Percentiles rank a stretch among this genome's conserved stretches.
Evolutionary conservation across 2,113 vertebrate genomes (phyloP).

Genomic region (Python bivittatus): DNA sequence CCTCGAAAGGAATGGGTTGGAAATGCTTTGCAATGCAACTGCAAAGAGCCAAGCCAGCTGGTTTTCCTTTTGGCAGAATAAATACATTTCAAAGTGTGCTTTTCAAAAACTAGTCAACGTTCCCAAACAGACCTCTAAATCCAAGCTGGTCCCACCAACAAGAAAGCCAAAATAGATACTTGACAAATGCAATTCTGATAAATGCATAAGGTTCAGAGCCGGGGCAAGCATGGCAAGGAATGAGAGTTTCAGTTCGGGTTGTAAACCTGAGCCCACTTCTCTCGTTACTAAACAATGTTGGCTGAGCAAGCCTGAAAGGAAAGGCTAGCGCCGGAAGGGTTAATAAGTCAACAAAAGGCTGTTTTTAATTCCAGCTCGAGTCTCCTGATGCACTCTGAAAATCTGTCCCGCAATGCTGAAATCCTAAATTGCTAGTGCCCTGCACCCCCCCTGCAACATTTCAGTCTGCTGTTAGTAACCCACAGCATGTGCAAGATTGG

Average conservation of each 20-base stretch:
- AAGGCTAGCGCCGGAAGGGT: conserved; percentile 15
- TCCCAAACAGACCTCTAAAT: neutral
- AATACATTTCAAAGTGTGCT: neutral
- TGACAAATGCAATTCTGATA: neutral
- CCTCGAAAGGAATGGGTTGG: neutral
- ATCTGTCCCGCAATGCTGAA: conserved; percentile 61
- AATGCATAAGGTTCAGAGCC: neutral
- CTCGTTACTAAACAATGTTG: neutral
- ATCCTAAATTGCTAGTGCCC: conserved; percentile 64
- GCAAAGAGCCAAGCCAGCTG: neutral
- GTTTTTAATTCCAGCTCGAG: conserved; percentile 68
- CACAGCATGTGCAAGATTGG: conserved; percentile 75
- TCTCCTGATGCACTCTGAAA: conserved; percentile 59
- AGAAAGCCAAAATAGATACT: neutral
- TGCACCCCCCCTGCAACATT: conserved; percentile 64
- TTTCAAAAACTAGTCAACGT: neutral
- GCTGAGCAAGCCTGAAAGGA: neutral
- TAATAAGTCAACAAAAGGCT: conserved; percentile 65
- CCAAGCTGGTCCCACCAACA: neutral
- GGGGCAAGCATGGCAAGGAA: neutral
- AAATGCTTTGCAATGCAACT: neutral
- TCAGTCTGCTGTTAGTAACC: conserved; percentile 70
- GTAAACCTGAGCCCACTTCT: neutral
- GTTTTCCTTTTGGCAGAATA: neutral
- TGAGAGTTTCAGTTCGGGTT: neutral